Conservation (phyloP, 2,113 vertebrate species). For the Peucedramus taeniatus region DNA sequence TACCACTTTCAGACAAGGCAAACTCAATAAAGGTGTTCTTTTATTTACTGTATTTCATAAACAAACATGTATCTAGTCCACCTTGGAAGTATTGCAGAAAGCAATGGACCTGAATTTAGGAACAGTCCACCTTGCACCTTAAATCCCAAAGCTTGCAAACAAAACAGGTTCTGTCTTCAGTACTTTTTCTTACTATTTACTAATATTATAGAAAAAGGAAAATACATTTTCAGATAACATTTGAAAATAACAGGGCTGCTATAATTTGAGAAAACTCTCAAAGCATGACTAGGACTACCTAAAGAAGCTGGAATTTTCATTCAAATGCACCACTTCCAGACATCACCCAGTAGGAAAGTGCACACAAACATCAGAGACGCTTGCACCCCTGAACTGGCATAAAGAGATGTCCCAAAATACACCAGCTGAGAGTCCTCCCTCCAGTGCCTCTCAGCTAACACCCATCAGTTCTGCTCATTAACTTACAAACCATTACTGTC, state of each 20-base stretch:
- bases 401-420: neutral
- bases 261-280: neutral
- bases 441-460: neutral
- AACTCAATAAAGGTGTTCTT: neutral
- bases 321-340: neutral
- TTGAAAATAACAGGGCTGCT: neutral
- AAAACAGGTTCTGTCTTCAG: neutral
- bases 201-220: neutral
- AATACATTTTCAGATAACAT: neutral
- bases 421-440: neutral
- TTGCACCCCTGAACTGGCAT: neutral
- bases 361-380: rapidly evolving
- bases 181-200: neutral
- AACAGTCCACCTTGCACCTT: neutral
- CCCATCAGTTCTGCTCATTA: neutral
- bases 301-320: neutral
- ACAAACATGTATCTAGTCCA: neutral
- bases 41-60: neutral
- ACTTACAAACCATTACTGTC: neutral
- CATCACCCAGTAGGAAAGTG: neutral
- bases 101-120: neutral
- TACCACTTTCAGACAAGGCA: neutral
- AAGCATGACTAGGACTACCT: neutral
- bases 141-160: neutral
- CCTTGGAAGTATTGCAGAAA: neutral